Percentiles rank a stretch among this genome's conserved stretches.
These are phyloP conservation scores for Falco punctatus DNA, from an alignment of 2,113 vertebrate species.

Conservation along the genomic window DNA sequence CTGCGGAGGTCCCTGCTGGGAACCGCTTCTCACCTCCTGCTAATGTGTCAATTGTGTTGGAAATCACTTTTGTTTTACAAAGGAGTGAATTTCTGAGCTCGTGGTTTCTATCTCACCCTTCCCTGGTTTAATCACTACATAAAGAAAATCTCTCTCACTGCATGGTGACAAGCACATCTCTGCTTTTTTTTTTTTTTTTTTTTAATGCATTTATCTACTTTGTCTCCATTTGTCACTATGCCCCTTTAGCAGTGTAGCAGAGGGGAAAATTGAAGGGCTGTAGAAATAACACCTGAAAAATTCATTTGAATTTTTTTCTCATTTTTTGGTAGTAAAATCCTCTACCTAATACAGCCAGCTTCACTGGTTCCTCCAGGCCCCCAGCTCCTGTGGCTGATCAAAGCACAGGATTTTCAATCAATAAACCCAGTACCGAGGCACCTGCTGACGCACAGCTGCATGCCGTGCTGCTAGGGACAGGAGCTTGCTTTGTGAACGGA, in stretches of 20 bases:
- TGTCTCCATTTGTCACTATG: not conserved
- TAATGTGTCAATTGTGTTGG: not conserved
- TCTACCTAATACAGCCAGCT: not conserved
- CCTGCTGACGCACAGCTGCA: rapidly evolving
- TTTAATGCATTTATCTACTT: not conserved
- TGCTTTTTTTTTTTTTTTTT: not conserved
- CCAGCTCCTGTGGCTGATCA: not conserved
- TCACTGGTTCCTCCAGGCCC: not conserved
- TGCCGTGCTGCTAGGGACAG: rapidly evolving
- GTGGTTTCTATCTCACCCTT: not conserved
- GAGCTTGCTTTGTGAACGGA: rapidly evolving
- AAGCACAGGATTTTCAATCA: not conserved
- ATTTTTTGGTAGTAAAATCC: not conserved
- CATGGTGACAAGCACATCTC: not conserved
- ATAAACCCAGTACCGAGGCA: rapidly evolving
- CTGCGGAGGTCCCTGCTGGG: not conserved
- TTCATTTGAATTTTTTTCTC: not conserved
- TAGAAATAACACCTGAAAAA: not conserved
- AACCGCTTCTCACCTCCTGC: not conserved
- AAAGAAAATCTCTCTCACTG: not conserved
- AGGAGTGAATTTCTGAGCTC: not conserved
- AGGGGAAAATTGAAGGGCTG: not conserved
- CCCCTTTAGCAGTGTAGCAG: not conserved
- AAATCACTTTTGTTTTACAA: not conserved
- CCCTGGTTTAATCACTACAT: not conserved